Evolutionary conservation across 2,797 vertebrate species (phyloP), one percentile per base, ranked within the genome.

Genomic region (Mionectes olivaceus): DNA sequence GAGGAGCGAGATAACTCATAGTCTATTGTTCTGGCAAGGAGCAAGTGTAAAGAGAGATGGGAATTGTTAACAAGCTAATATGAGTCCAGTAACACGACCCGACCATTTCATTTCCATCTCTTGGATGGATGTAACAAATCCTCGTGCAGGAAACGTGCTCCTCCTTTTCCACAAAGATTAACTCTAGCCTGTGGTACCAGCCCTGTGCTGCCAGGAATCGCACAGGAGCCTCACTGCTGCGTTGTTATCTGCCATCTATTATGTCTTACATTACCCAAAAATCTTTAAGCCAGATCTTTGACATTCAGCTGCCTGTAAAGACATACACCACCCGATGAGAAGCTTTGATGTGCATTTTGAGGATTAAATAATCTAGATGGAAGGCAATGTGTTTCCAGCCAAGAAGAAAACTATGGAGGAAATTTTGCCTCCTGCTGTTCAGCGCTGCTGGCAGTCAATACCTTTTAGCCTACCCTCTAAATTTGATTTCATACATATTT

Each of bases 361-460:
- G 98, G 98, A 99, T 99, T 99, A 99, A 99, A 99, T 99, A 98
- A 99, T 99, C 99, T 98, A 99, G 98, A 98, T 98, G 97, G 98
- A 98, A 98, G 98, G 98, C 98, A 98, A 97, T 97, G 97, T 97
- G 96, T 98, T 98, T 98, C 98, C 97, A 98, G 98, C 98, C 97
- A 98, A 98, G 97, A 98, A 98, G 97, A 98, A 98, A 98, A 98
- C 98, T 97, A 98, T 95, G 97, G 98, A 98, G 98, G 97, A 98
- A 98, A 98, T 98, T 98, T 99, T 98, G 97, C 98, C 98, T 98
- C 99, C 98, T 97, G 98, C 98, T 88, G 98, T 97, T 99, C 93
- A 96, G 97, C 98, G 95, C 98, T 97, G 97, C 91, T 98, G 98
- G 98, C 98, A 98, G 98, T 98, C 98, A 97, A 97, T 98, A 98